A percentile compares a stretch with the other conserved stretches of the same genome.
Evolutionary conservation across 2,113 vertebrate genomes (phyloP).

Genomic region (Lagopus leucura): DNA sequence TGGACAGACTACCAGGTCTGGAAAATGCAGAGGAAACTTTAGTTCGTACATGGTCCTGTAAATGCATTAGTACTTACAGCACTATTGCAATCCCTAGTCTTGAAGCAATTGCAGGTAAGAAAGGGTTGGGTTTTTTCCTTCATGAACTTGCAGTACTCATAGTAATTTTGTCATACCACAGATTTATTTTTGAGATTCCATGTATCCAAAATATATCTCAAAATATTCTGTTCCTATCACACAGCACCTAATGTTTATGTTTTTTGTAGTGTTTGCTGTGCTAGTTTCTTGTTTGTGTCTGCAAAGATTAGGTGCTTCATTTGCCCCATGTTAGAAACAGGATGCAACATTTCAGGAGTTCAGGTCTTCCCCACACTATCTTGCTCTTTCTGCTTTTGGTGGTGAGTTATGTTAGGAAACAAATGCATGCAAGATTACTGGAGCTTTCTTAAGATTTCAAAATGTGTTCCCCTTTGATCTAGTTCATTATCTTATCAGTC

Average conservation of each 20-base stretch:
- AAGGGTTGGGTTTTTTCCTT: not conserved
- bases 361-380: not conserved
- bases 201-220: not conserved
- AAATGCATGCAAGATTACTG: not conserved
- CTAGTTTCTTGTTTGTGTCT: not conserved
- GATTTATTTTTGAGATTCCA: not conserved
- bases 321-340: not conserved
- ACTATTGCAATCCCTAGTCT: constrained; percentile 92
- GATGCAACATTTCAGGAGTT: not conserved
- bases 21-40: constrained; percentile 80
- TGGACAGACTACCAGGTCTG: constrained; percentile 76
- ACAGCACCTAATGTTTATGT: not conserved
- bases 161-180: not conserved
- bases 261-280: not conserved
- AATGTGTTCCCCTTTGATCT: not conserved
- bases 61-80: constrained; percentile 91
- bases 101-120: constrained; percentile 92
- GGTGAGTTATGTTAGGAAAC: not conserved
- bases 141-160: not conserved
- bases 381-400: not conserved
- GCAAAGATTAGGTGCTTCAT: not conserved
- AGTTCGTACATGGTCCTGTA: constrained; percentile 88
- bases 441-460: not conserved
- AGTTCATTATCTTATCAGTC: not conserved
- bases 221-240: not conserved